Base-by-base conservation (phyloP, 2,797 vertebrate genomes). In the Muscicapa comitata region DNA sequence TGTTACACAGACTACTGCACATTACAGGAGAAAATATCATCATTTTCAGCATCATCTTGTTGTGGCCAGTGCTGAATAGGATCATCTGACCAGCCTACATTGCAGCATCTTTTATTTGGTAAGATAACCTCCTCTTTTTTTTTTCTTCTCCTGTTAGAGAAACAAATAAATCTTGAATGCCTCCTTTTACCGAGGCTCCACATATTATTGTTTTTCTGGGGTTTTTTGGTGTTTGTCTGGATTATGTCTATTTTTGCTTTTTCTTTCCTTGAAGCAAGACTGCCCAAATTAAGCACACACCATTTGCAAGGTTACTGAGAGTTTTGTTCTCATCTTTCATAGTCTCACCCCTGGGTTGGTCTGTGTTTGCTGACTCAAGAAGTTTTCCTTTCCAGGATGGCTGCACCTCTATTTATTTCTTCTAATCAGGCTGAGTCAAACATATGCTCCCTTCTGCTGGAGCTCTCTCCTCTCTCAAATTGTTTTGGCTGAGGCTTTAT, bases 401-500 rank as follows among this genome's bases (percentile, higher is more conserved):
- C 67, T 94, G 91, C 43, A 26, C 93, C 91, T 96, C 95, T 96
- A 87, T 96, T 97, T 96, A 91, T 95, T 96, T 89, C 90, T 94
- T 79, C 88, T 92, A 96, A 97, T 95, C 92, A 88, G 93, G 86
- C 85, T 70, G 90, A 86, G 75, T 59, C 73, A 91, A 93, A 62
- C 75, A 80, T 55, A 72, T 37, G 61, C 19, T 93, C 73, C 55
- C 35, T 82, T 86, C 87, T 76, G 55, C 73, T 90, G 85, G 82
- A 93, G 82, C 58, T 63, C 62, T 93, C 51, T 83, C 58, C 68
- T 62, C 84, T 84, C 71, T 95, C 53, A 96, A 97, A 96, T 83
- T 90, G 85, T 97, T 96, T 94, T 97, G 93, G 86, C 90, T 90
- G 93, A 90, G 35, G 37, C 61, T 83, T 97, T 97, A 96, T 97